These are phyloP conservation scores for Trissolcus japonicus DNA, from an alignment of 2,888 invertebrate species.

Conservation along the genomic window DNA sequence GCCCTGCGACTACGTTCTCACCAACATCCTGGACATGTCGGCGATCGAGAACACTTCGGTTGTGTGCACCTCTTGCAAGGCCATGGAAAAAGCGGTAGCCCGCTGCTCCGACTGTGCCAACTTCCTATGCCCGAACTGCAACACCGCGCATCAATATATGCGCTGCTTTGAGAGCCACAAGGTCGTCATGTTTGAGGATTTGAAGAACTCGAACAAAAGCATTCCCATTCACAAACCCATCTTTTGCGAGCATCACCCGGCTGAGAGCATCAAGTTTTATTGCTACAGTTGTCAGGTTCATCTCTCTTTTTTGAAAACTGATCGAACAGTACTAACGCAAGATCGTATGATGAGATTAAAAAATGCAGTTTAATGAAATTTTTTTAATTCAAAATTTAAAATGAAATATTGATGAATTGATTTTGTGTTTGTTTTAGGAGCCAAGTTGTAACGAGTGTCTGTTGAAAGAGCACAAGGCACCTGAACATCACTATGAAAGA, in stretches of 20 bases:
- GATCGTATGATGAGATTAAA: no score
- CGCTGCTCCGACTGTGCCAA: constrained; percentile 96
- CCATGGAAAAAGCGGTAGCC: constrained; percentile 95
- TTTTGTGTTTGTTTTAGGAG: constrained; percentile 77
- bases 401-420: no score
- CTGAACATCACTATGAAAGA: constrained; percentile 89
- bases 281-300: constrained; percentile 87
- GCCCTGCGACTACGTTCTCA: constrained; percentile 90
- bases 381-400: no score
- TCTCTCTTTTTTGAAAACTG: no score
- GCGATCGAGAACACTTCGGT: constrained; percentile 84
- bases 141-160: constrained; percentile 97
- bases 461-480: constrained; percentile 87
- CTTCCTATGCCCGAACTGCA: constrained; percentile 94
- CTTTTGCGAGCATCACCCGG: constrained; percentile 87
- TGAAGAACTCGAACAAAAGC: constrained; percentile 86
- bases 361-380: no score
- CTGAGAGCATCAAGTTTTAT: constrained; percentile 91
- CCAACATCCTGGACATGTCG: constrained; percentile 89
- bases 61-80: constrained; percentile 94
- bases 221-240: constrained; percentile 93
- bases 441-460: constrained; percentile 93
- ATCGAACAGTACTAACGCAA: no score
- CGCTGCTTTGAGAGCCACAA: constrained; percentile 96
- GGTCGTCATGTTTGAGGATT: constrained; percentile 91